Evolutionary conservation across 2,888 invertebrate genomes (phyloP).

Genomic region (Callosobruchus maculatus): DNA sequence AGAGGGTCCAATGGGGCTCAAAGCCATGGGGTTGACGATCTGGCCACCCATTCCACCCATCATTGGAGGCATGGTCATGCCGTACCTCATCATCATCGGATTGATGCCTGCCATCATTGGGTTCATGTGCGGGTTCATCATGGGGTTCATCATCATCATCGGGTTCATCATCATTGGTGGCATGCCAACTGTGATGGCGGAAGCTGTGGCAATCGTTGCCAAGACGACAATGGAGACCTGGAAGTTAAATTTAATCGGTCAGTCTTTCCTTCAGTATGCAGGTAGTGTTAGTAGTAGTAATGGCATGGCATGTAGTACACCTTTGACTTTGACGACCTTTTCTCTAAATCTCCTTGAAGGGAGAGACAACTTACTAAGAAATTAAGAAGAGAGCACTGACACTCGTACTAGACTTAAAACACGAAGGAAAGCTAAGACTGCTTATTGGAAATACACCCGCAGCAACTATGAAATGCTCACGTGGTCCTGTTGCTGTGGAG

Average conservation of each 20-base stretch:
- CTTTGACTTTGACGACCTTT: too few relatives aligned
- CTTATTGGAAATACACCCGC: too few relatives aligned
- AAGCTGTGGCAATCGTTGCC: slow-evolving; percentile 11
- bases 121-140: neutral
- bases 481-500: too few relatives aligned
- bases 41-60: neutral
- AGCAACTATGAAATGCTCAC: too few relatives aligned
- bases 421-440: too few relatives aligned
- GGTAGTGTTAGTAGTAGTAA: too few relatives aligned
- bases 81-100: neutral
- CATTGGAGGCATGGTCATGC: neutral
- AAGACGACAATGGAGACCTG: slow-evolving; percentile 9
- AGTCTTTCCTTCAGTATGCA: too few relatives aligned
- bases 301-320: too few relatives aligned
- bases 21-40: slow-evolving; percentile 9
- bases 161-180: neutral
- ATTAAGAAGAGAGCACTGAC: too few relatives aligned
- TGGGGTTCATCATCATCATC: neutral
- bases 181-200: slow-evolving; percentile 9
- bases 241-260: neutral
- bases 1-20: slow-evolving; percentile 14
- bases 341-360: too few relatives aligned
- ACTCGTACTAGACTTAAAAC: too few relatives aligned
- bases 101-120: neutral
- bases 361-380: too few relatives aligned